Conservation (phyloP, 2,113 vertebrate species). For the Corydoras sp. region DNA sequence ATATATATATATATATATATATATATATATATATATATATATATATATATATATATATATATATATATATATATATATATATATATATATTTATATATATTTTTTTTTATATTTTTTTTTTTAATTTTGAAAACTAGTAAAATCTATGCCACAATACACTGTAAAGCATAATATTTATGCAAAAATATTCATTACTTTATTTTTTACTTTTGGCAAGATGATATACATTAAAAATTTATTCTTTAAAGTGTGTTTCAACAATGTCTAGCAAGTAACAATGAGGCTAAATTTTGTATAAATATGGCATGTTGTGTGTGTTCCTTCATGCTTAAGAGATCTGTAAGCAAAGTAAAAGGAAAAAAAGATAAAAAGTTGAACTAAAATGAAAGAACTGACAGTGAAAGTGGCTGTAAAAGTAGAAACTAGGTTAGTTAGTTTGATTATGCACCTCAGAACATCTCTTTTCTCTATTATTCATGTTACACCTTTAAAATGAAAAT, state of each 20-base stretch:
- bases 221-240: not conserved
- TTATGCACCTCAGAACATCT: constrained; percentile 29
- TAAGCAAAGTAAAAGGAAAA: not conserved
- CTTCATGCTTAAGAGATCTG: not conserved
- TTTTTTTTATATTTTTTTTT: too few species aligned
- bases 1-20: too few species aligned
- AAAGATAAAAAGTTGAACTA: not conserved
- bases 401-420: constrained; percentile 4
- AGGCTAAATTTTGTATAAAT: constrained; percentile 10
- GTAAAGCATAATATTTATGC: too few species aligned
- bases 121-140: too few species aligned
- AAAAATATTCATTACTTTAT: too few species aligned
- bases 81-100: too few species aligned
- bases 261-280: not conserved
- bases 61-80: too few species aligned
- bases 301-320: constrained; percentile 6
- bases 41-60: too few species aligned
- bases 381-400: constrained; percentile 1
- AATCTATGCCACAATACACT: too few species aligned
- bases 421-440: constrained; percentile 33
- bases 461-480: constrained; percentile 42
- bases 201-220: too few species aligned
- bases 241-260: not conserved
- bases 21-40: too few species aligned
- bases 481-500: constrained; percentile 45